These are phyloP conservation scores for Todiramphus saurophagus DNA, from an alignment of 2,113 vertebrate species.

Conservation along the genomic window DNA sequence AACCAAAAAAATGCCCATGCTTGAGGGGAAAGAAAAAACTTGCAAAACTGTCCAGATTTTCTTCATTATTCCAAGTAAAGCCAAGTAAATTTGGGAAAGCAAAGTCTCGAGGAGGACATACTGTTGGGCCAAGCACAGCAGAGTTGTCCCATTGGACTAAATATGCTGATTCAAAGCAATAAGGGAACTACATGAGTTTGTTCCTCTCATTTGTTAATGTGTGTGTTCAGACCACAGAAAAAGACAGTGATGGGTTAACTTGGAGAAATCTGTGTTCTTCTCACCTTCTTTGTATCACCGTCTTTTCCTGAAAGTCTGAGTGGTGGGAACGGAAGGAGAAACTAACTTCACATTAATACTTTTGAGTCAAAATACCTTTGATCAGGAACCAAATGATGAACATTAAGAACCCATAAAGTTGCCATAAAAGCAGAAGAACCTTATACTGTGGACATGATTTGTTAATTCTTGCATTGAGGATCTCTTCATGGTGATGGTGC, in stretches of 20 bases:
- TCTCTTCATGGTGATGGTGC: neutral
- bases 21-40: neutral
- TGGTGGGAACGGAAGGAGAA: neutral
- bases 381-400: neutral
- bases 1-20: neutral
- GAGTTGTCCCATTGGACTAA: neutral
- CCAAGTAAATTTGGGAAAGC: neutral
- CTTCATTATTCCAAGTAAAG: neutral
- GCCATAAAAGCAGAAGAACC: neutral
- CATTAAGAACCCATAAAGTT: neutral
- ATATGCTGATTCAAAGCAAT: neutral
- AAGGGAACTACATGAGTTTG: too few species aligned
- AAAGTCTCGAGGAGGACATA: neutral
- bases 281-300: neutral
- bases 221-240: neutral
- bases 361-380: neutral
- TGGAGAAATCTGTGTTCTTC: neutral
- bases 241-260: neutral
- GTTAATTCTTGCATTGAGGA: neutral
- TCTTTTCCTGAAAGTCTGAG: neutral
- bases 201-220: neutral
- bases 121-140: neutral
- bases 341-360: neutral
- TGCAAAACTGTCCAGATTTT: neutral
- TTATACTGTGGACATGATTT: neutral